phyloP scores from a whole-genome alignment of 2,888 invertebrate species.

The Rapana venosa region DNA sequence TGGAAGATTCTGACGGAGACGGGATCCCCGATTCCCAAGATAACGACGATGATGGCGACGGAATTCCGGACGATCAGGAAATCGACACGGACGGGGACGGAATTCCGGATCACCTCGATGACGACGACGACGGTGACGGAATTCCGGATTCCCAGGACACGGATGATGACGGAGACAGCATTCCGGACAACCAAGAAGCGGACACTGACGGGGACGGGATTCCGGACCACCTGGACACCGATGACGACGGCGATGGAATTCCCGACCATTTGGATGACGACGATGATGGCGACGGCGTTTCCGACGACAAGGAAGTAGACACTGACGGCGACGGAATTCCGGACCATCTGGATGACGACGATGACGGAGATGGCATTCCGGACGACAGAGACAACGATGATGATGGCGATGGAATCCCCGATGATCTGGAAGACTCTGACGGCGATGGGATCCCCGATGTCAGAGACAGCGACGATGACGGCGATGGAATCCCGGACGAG shows the following conservation, averaged over 20 bases:
- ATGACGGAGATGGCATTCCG: constrained; percentile 67
- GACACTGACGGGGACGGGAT: constrained; percentile 76
- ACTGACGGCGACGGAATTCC: constrained; percentile 70
- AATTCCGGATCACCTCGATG: constrained; percentile 68
- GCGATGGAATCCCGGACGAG: constrained; percentile 74
- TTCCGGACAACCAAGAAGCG: constrained; percentile 64
- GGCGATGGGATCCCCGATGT: constrained; percentile 72
- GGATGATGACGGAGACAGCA: constrained; percentile 72
- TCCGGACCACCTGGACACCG: constrained; percentile 67
- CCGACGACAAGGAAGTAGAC: constrained; percentile 63
- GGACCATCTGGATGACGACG: constrained; percentile 61
- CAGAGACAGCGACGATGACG: constrained; percentile 68
- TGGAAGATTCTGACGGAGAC: constrained; percentile 68
- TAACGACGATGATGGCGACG: constrained; percentile 69
- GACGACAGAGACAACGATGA: constrained; percentile 67
- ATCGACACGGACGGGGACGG: constrained; percentile 63
- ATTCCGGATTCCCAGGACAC: constrained; percentile 65
- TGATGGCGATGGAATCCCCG: constrained; percentile 71
- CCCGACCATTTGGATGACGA: constrained; percentile 65
- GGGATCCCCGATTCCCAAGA: constrained; percentile 65
- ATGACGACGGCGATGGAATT: constrained; percentile 70
- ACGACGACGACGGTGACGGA: constrained; percentile 71
- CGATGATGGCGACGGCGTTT: constrained; percentile 70
- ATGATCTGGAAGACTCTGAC: constrained; percentile 63
- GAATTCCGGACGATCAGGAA: constrained; percentile 64